Evolutionary conservation across 2,888 invertebrate genomes (phyloP), one percentile per base, ranked within the genome.

Genomic region (Lepidochrysops patricia): DNA sequence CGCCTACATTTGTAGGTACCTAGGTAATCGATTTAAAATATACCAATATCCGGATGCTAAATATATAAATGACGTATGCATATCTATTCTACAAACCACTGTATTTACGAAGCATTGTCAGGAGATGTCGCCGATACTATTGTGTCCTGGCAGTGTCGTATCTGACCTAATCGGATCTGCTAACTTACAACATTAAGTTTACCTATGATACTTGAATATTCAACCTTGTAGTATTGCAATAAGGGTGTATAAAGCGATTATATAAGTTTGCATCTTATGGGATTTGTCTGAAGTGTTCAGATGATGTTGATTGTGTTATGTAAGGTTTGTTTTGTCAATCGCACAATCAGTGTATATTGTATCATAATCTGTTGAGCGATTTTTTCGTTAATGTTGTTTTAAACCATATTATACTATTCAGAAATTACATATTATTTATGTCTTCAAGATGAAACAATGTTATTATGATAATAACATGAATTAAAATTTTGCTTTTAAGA

Each of bases 251-350:
- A 4, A 35, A 4, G 7, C 60, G 71, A 54, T 64, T 6, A 7
- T 6, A 9, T 56, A 63, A 29, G n/a, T 60, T 74, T 66, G 79
- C 72, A 50, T 67, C 68, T 70, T 75, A 73, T 82, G 81, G 82
- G 85, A 85, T 87, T 86, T 84, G 84, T 84, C 80, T 80, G 76
- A 70, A 77, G 70, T 75, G 77, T 82, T 84, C 81, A 85, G 80
- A 82, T 84, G 77, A 76, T 73, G 77, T 77, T 85, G 85, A 86
- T 85, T 85, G 82, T 78, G 79, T 84, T 82, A 78, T 82, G 79
- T 80, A 79, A 82, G 75, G 72, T 80, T 80, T 77, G 68, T 74
- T 75, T 74, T 80, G 82, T 79, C 68, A 67, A 68, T 62, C 64
- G 67, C 61, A 63, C 62, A 59, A 59, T 59, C 50, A 34, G 34